Evolutionary conservation across 2,888 invertebrate species (phyloP).

Genomic region (Caenorhabditis imperialis): DNA sequence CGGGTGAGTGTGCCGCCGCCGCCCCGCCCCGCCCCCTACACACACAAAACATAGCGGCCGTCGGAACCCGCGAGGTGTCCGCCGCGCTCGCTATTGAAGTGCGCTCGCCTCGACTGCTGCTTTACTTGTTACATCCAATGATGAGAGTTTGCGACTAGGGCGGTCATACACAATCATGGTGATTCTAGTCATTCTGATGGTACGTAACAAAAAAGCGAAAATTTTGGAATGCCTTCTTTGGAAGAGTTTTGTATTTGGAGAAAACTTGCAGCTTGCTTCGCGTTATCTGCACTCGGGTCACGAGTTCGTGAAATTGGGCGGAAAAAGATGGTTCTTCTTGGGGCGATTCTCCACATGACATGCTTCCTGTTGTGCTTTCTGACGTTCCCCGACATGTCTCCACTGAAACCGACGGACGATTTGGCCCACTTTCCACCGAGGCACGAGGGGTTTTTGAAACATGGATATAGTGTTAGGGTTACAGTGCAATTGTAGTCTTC

Average conservation of each 20-base stretch:
- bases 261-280: constrained; percentile 28
- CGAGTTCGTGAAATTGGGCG: constrained; percentile 44
- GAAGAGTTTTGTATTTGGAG: constrained; percentile 1
- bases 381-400: constrained; percentile 50
- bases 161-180: constrained; percentile 57
- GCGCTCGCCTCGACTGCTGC: too few species aligned
- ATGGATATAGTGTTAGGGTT: neutral
- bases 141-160: constrained; percentile 60
- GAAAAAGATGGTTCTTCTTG: constrained; percentile 44
- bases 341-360: constrained; percentile 41
- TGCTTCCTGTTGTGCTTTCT: constrained; percentile 42
- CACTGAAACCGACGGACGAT: constrained; percentile 20
- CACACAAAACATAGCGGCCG: constrained; percentile 21
- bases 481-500: constrained; percentile 18
- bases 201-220: constrained; percentile 14
- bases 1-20: constrained; percentile 17
- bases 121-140: constrained; percentile 44
- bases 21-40: constrained; percentile 28
- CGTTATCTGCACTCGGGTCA: constrained; percentile 17
- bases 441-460: too few species aligned
- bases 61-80: constrained; percentile 48
- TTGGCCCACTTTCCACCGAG: constrained; percentile 24
- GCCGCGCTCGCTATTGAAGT: constrained; percentile 4
- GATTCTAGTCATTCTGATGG: constrained; percentile 56
- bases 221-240: constrained; percentile 20